Evolutionary conservation across 2,888 invertebrate species (phyloP), one percentile per base, ranked within the genome.

Genomic region (Heliconius ethilla): DNA sequence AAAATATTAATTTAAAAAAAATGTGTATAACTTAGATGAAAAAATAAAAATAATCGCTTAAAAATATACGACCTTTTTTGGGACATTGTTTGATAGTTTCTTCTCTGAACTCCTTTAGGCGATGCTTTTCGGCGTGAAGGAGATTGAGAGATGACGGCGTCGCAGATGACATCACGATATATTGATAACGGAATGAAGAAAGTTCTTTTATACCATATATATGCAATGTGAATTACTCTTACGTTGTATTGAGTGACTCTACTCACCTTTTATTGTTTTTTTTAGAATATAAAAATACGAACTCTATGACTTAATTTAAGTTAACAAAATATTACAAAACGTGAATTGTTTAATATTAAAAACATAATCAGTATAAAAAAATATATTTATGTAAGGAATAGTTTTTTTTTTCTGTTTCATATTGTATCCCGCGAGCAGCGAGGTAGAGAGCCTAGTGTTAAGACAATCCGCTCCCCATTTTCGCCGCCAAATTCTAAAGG

Each of bases 81-180:
- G 78, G 79, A 80, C 70, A 75, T 76, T 72, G 81, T 81, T 81
- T 82, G 79, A 81, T 79, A 79, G 83, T 84, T 81, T 81, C 82
- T 83, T 66, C 83, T 87, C 86, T 84, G 85, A 86, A 86, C 85
- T 89, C 87, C 89, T 91, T 91, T 88, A 87, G 86, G 86, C 85
- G 87, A 84, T 88, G 86, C 70, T 76, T 89, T 89, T 92, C 88
- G 86, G 89, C 88, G 90, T 89, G 86, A 90, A 89, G 88, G 90
- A 93, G 93, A 94, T 93, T 94, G 94, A 94, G 91, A 93, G 93
- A 94, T 93, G 90, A 88, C 87, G 83, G 88, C 90, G 93, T 93
- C 94, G 91, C 93, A 93, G 94, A 93, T 93, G 94, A 94, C 92
- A 93, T 93, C 92, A 92, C 89, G 90, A 89, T 89, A 91, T 93